These are phyloP conservation scores for Drosophila busckii DNA, from an alignment of 1,140 invertebrate genomes.

Conservation along the genomic window DNA sequence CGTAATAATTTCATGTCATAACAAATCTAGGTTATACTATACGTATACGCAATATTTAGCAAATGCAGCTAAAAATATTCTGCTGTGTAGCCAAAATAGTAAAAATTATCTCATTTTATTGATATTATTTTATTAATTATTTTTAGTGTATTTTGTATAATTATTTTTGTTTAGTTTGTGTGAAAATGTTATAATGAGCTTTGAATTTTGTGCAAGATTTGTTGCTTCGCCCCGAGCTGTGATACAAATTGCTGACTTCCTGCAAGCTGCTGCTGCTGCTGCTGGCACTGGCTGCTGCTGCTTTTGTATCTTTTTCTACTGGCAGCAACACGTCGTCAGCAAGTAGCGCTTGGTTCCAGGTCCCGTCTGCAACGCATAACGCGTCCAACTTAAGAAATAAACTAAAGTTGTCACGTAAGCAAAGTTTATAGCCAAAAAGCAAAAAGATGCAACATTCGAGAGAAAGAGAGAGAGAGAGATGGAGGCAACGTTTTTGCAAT, in stretches of 20 bases:
- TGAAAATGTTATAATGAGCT: too few species aligned
- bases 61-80: too few species aligned
- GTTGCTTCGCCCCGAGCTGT: slow-evolving; percentile 24
- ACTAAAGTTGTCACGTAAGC: slow-evolving; percentile 75
- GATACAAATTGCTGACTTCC: slow-evolving; percentile 46
- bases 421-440: slow-evolving; percentile 68
- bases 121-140: too few species aligned
- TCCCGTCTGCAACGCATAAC: slow-evolving; percentile 44
- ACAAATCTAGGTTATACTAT: slow-evolving; percentile 69
- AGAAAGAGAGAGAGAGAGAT: slow-evolving; percentile 22
- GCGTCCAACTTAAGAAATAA: slow-evolving; percentile 62
- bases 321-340: slow-evolving; percentile 17
- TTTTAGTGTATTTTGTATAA: too few species aligned
- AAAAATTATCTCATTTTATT: too few species aligned
- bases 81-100: too few species aligned
- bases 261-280: slow-evolving; percentile 3
- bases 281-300: slow-evolving; percentile 16
- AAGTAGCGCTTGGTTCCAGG: too few species aligned
- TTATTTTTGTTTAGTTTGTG: too few species aligned
- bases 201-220: too few species aligned
- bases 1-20: slow-evolving; percentile 78
- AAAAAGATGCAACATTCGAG: slow-evolving; percentile 30
- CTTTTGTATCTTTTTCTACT: slow-evolving; percentile 5
- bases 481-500: slow-evolving; percentile 46
- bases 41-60: slow-evolving; percentile 35